phyloP scores from a whole-genome alignment of 2,113 vertebrate genomes.

The Geococcyx californianus region DNA sequence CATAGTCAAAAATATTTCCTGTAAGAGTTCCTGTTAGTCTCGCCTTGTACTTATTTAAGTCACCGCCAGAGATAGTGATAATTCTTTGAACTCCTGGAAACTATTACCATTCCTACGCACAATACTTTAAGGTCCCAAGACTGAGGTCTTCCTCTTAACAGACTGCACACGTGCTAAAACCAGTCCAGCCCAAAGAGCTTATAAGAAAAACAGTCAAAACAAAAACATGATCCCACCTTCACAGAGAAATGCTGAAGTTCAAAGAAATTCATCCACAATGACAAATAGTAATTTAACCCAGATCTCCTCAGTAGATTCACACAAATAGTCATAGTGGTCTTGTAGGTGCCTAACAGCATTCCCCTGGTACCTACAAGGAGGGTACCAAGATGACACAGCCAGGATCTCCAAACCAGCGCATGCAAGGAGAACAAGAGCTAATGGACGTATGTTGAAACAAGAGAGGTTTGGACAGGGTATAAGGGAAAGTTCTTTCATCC shows the following conservation, averaged over 20 bases:
- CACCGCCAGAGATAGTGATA: background rate
- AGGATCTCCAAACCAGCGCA: background rate
- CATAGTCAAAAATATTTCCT: background rate
- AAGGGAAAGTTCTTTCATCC: background rate
- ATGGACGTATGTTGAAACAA: background rate
- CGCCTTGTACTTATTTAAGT: background rate
- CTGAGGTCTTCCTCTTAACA: background rate
- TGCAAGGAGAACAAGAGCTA: background rate
- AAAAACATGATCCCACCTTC: background rate
- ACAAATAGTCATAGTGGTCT: background rate
- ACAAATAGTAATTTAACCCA: background rate
- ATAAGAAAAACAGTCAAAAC: background rate
- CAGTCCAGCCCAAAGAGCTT: background rate
- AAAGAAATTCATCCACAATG: background rate
- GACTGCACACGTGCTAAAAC: background rate
- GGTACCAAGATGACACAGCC: background rate
- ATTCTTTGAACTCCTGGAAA: background rate
- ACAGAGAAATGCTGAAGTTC: background rate
- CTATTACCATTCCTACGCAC: background rate
- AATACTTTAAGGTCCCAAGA: background rate
- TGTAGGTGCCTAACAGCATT: background rate
- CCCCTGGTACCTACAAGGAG: background rate
- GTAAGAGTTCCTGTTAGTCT: slow-evolving; percentile 11
- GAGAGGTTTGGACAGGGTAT: background rate
- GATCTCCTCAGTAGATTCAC: background rate